phyloP scores from a whole-genome alignment of 2,888 invertebrate species.

The Agrotis segetum region DNA sequence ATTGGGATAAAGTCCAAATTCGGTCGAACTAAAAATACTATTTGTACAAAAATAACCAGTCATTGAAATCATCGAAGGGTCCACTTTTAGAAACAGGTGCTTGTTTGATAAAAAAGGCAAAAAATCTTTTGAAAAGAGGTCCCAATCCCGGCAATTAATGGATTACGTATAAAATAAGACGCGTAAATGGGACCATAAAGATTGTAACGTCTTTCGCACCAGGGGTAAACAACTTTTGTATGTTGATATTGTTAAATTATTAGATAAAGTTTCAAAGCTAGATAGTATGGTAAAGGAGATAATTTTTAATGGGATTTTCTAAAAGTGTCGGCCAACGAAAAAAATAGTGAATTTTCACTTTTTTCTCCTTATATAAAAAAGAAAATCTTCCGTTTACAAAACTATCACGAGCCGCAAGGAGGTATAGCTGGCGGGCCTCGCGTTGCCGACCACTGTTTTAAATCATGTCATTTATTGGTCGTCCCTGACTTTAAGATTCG shows the following conservation, averaged over 20 bases:
- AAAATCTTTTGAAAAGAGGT: constrained; percentile 70
- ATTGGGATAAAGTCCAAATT: constrained; percentile 35
- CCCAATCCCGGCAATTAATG: constrained; percentile 85
- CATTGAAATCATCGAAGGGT: constrained; percentile 83
- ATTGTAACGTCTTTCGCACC: constrained; percentile 67
- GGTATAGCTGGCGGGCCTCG: no score
- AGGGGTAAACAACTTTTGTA: constrained; percentile 45
- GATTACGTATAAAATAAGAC: constrained; percentile 81
- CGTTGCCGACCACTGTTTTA: constrained; percentile 13
- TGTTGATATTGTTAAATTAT: constrained; percentile 11
- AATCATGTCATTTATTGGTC: constrained; percentile 46
- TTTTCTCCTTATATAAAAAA: no score
- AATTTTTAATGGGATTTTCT: no score
- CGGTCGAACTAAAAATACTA: constrained; percentile 52
- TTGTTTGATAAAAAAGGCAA: constrained; percentile 72
- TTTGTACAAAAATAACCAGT: constrained; percentile 84
- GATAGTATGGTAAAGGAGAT: not conserved
- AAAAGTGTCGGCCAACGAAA: no score
- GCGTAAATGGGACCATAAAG: constrained; percentile 73
- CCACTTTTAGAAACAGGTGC: constrained; percentile 84
- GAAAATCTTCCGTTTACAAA: no score
- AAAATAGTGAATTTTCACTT: no score
- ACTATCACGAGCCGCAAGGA: no score
- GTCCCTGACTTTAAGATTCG: constrained; percentile 45
- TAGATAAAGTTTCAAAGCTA: not conserved